phyloP scores from a whole-genome alignment of 2,113 vertebrate genomes.

The Psittacula cyanocephala region DNA sequence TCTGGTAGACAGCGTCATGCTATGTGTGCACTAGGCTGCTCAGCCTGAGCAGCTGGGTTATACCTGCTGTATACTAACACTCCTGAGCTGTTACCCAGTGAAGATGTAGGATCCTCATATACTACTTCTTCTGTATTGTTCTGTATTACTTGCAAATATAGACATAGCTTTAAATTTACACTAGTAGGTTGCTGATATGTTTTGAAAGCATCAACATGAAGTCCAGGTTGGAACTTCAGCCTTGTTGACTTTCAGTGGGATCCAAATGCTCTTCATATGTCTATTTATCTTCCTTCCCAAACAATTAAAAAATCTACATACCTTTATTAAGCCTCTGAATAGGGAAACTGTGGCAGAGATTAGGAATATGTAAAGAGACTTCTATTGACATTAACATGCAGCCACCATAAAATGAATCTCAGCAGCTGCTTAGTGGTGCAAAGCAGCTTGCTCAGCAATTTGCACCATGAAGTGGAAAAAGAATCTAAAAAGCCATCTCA shows the following conservation, averaged over 20 bases:
- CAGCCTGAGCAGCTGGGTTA: background rate
- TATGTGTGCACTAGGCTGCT: fast-evolving
- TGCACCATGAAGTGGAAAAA: background rate
- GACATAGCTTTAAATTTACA: background rate
- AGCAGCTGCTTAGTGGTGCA: background rate
- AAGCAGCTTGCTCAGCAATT: background rate
- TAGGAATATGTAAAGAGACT: background rate
- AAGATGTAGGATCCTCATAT: background rate
- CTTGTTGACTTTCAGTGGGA: background rate
- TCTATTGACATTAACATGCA: background rate
- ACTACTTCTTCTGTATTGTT: background rate
- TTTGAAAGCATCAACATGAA: background rate
- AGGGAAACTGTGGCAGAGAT: background rate
- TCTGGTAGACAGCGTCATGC: background rate
- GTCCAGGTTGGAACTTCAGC: background rate
- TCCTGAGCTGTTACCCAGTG: background rate
- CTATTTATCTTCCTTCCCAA: background rate
- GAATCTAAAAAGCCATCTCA: background rate
- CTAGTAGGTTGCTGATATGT: background rate
- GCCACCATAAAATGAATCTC: background rate
- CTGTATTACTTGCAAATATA: background rate
- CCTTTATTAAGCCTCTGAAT: background rate
- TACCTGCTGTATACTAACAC: background rate
- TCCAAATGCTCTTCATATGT: background rate
- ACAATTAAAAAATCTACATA: background rate